Evolutionary conservation across 2,888 invertebrate genomes (phyloP).

Genomic region (Hyppa rectilinea): DNA sequence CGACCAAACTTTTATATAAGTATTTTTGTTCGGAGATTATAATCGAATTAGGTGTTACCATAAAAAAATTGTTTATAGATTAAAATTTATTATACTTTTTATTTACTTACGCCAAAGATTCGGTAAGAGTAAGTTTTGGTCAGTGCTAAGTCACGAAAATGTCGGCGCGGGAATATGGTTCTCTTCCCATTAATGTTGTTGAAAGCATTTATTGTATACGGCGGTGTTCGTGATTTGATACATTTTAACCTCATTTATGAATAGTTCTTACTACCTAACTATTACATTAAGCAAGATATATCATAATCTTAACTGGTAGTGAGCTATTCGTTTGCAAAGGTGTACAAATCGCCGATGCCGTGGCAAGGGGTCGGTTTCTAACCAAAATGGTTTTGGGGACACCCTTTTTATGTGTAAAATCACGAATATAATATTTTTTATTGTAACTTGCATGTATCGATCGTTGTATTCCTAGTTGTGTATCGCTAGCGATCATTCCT

Average conservation of each 20-base stretch:
- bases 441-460: slow-evolving; percentile 77
- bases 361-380: slow-evolving; percentile 77
- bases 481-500: slow-evolving; percentile 84
- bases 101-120: slow-evolving; percentile 18
- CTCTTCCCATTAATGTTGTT: slow-evolving; percentile 72
- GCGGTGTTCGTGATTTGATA: slow-evolving; percentile 70
- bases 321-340: slow-evolving; percentile 15
- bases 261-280: slow-evolving; percentile 9
- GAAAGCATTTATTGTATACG: slow-evolving; percentile 81
- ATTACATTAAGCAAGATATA: slow-evolving; percentile 11
- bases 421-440: slow-evolving; percentile 63
- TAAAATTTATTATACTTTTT: slow-evolving; percentile 1
- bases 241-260: slow-evolving; percentile 17
- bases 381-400: slow-evolving; percentile 80
- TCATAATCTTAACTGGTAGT: slow-evolving; percentile 14
- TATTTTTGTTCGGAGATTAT: slow-evolving; percentile 35
- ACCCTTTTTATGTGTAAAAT: slow-evolving; percentile 67
- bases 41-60: slow-evolving; percentile 15
- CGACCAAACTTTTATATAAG: slow-evolving; percentile 16
- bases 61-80: slow-evolving; percentile 9
- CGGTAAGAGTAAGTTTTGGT: slow-evolving; percentile 22
- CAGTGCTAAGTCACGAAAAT: slow-evolving; percentile 56
- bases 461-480: slow-evolving; percentile 77
- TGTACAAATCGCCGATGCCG: slow-evolving; percentile 66
- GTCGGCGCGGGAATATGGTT: slow-evolving; percentile 72